These are phyloP conservation scores for Amphimedon queenslandica DNA, from an alignment of 37 sponge, comb jelly and placozoan species.

Conservation along the genomic window DNA sequence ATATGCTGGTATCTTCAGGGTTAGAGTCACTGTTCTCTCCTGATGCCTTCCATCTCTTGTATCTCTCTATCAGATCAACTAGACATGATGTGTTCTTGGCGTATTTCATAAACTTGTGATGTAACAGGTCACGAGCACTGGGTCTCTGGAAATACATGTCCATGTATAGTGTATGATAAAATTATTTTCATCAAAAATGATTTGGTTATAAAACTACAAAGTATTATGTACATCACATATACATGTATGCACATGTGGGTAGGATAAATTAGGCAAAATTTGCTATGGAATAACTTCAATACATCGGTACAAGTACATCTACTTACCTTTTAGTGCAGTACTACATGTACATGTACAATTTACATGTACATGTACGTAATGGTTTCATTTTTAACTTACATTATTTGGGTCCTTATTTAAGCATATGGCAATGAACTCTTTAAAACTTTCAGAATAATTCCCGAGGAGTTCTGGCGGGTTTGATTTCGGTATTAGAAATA, in stretches of 20 bases:
- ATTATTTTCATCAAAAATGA: neutral
- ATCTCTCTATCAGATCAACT: conserved; percentile 78
- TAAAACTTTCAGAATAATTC: conserved; percentile 85
- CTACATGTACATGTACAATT: too few relatives aligned
- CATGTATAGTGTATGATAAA: too few relatives aligned
- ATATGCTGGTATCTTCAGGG: neutral
- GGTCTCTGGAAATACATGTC: conserved; percentile 93
- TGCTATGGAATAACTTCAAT: neutral
- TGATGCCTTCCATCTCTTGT: conserved; percentile 66
- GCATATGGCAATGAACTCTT: conserved; percentile 96
- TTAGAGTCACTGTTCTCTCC: neutral
- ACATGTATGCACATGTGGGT: too few relatives aligned
- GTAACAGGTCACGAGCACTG: conserved; percentile 78
- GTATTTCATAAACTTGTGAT: conserved; percentile 72
- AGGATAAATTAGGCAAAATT: too few relatives aligned
- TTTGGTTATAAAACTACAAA: neutral
- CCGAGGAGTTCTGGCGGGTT: conserved; percentile 94
- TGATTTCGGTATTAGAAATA: conserved; percentile 96
- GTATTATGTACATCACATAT: too few relatives aligned
- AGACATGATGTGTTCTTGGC: conserved; percentile 82
- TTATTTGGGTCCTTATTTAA: conserved; percentile 93
- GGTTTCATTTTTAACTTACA: conserved; percentile 72
- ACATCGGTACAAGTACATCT: too few relatives aligned
- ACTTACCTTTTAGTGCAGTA: too few relatives aligned
- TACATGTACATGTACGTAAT: too few relatives aligned